Conservation (phyloP, 2,113 vertebrate genomes). For the Poicephalus meyeri region DNA sequence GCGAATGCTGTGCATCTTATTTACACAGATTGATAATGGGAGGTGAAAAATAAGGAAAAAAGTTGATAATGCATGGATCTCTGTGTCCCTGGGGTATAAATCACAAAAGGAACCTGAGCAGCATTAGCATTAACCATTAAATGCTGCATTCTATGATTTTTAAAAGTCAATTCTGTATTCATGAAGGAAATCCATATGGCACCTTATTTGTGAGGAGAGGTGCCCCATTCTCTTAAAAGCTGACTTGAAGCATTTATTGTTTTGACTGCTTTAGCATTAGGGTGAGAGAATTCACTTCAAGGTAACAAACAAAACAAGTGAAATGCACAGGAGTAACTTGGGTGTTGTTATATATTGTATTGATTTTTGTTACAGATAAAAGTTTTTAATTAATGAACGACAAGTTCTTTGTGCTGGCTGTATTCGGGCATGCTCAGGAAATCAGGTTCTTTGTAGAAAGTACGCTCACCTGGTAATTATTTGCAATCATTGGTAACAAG, state of each 20-base stretch:
- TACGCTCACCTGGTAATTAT: neutral
- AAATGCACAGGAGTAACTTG: neutral
- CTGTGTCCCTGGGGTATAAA: neutral
- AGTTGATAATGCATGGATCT: neutral
- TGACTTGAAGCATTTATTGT: neutral
- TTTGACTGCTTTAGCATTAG: slow-evolving; percentile 7
- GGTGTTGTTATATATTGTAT: neutral
- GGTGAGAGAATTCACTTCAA: slow-evolving; percentile 1
- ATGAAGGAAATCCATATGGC: slow-evolving; percentile 20
- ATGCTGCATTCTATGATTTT: neutral
- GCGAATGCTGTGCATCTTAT: neutral
- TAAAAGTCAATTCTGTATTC: slow-evolving; percentile 36
- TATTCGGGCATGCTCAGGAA: neutral
- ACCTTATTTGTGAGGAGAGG: neutral
- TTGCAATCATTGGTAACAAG: neutral
- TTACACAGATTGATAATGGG: neutral
- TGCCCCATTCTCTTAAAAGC: neutral
- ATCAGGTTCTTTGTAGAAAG: neutral
- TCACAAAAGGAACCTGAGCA: slow-evolving; percentile 9
- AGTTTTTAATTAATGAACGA: neutral
- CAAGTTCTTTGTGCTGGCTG: neutral
- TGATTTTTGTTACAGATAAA: neutral
- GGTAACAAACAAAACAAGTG: neutral
- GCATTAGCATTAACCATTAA: neutral
- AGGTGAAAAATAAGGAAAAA: neutral